Evolutionary conservation across 1,140 invertebrate species (phyloP), one percentile per base, ranked within the genome.

Genomic region (Scylla paramamosain): DNA sequence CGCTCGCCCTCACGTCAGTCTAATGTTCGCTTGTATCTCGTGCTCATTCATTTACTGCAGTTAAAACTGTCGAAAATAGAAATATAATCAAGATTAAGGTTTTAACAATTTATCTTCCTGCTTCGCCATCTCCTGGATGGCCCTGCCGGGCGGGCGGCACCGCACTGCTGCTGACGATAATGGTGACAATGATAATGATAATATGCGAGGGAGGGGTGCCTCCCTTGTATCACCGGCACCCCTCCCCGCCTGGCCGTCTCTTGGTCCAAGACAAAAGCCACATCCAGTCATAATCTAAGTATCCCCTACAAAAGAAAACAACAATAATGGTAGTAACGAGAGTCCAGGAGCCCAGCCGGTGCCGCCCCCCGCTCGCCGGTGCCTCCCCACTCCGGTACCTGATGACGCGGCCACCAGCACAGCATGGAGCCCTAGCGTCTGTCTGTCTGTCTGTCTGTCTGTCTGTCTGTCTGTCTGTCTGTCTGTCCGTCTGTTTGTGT

Each of bases 21-120:
- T 89, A 94, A 90, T 94, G 90, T 46, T 91, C 28, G 93, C 93
- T 94, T 94, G 88, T 94, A 59, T 83, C 89, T 91, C 31, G 52
- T 94, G 93, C 93, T 94, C 93, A 94, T 90, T 25, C 77, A 84
- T 83, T 90, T 88, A 94, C 45, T 45, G 67, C 93, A 94, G 93
- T 94, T 93, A 94, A 94, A 94, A 94, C 93, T 94, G 93, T 94
- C 67, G 91, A 94, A 93, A 94, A 91, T 94, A 94, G 86, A 93
- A 91, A 45, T 94, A 93, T 82, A 86, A 90, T 77, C 39, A 90
- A 90, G 67, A 83, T 48, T 32, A 45, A 25, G 52, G 45, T 52
- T 59, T 39, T 90, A 90, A 82, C 29, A 25, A 89, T 25, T 91
- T 77, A 94, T 91, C 93, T 94, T 91, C 93, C 88, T 91, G 29